Conservation (phyloP, 2,888 invertebrate genomes). For the Perdita meconis region DNA sequence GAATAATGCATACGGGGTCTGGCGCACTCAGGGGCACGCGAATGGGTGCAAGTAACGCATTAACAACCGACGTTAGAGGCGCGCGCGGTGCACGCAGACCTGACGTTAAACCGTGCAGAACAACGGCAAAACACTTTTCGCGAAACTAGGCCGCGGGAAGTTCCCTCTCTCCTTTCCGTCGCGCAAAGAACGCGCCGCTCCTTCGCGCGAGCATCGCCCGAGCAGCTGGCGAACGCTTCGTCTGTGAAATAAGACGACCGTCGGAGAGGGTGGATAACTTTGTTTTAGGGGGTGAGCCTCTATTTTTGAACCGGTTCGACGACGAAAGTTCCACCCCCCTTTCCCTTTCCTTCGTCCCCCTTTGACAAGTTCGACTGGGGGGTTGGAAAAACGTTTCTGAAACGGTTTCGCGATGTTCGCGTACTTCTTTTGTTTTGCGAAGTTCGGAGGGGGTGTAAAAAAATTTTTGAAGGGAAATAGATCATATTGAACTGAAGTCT, state of each 20-base stretch:
- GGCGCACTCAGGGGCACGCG: slow-evolving; percentile 55
- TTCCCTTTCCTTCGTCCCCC: background rate
- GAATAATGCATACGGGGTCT: slow-evolving; percentile 68
- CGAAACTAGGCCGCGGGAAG: slow-evolving; percentile 38
- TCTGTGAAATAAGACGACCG: slow-evolving; percentile 6
- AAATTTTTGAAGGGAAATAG: too few relatives aligned
- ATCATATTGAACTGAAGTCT: too few relatives aligned
- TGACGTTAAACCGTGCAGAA: slow-evolving; percentile 49
- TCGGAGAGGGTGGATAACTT: background rate
- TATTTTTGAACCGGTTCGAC: background rate
- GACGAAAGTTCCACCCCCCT: background rate
- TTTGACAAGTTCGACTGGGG: slow-evolving; percentile 1
- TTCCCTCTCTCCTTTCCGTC: slow-evolving; percentile 4
- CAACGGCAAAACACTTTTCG: slow-evolving; percentile 18
- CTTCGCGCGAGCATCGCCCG: background rate
- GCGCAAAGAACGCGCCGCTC: background rate
- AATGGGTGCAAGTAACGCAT: slow-evolving; percentile 67
- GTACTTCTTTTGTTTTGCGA: too few relatives aligned
- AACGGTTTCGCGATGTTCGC: too few relatives aligned
- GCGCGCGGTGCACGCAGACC: slow-evolving; percentile 40
- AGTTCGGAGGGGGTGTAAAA: too few relatives aligned
- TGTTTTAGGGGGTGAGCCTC: background rate
- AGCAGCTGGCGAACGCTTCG: slow-evolving; percentile 9
- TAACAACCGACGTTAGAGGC: slow-evolving; percentile 66
- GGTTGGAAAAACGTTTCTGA: background rate